Base-by-base conservation (phyloP, 2,888 invertebrate genomes). In the Odontocolon sp. region DNA sequence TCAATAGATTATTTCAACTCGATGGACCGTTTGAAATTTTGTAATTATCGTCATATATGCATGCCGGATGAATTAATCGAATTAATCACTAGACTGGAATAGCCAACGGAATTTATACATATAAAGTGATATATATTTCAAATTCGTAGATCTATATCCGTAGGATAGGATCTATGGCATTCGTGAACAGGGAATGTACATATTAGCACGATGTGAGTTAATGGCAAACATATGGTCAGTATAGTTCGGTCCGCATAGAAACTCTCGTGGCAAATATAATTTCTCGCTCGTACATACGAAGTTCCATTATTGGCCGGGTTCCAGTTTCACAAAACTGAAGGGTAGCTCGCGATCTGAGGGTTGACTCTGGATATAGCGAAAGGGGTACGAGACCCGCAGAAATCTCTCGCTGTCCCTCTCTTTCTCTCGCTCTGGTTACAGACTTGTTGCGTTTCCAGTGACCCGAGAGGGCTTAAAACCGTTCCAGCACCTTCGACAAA, bases 361-460 rank as follows among this genome's bases (percentile, higher is more conserved):
- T 64, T 77, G 73, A 38, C 59, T 64, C 67, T 67, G 38, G 47
- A 54, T 45, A 63, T 18, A 26, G 16, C 21, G 8, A 16, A 47
- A 57, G 14, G 31, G 18, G 36, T 9, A 52, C 9, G 33, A 50
- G 26, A 11, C 16, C 3, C 6, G 18, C 6, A 6, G 45, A 28
- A 1, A 33, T 36, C n/a, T 28, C 9, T 2, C 9, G n/a, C n/a
- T n/a, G n/a, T 21, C 21, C 6, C 40, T 31, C 40, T 56, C 47
- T 33, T 26, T 18, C 21, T 38, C 71, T 61, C 45, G 18, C 42
- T 63, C 16, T 67, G 70, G n/a, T n/a, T n/a, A n/a, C 54, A 59
- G 74, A 86, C 85, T 85, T 86, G 86, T 85, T 85, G 85, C 85
- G 77, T 84, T 84, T 77, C 80, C 81, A 66, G 73, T 70, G 64